Percentiles rank a stretch among this genome's conserved stretches.
These are phyloP conservation scores for Carcina quercana DNA, from an alignment of 2,888 invertebrate species.

Conservation along the genomic window DNA sequence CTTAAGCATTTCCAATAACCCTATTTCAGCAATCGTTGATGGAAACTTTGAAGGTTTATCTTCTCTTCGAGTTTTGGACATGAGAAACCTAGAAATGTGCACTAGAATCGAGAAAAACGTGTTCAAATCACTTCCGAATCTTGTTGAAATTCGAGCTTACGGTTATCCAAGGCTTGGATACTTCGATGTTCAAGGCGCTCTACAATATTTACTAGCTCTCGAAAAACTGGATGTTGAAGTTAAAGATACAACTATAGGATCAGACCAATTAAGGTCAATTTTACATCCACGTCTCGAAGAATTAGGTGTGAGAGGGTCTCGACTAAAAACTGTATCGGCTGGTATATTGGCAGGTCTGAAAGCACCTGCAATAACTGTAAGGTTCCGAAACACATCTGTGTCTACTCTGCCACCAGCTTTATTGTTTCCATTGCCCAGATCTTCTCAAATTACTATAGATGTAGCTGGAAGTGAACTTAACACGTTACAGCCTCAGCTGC, in stretches of 20 bases:
- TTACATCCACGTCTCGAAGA: constrained; percentile 85
- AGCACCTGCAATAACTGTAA: constrained; percentile 80
- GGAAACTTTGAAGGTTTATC: constrained; percentile 84
- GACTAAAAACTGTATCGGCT: constrained; percentile 85
- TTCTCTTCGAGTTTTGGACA: constrained; percentile 77
- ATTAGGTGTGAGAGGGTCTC: constrained; percentile 82
- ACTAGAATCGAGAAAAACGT: constrained; percentile 88
- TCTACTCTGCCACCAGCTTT: constrained; percentile 85
- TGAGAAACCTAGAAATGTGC: constrained; percentile 80
- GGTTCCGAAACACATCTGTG: constrained; percentile 87
- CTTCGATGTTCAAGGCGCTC: constrained; percentile 88
- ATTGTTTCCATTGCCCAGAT: constrained; percentile 90
- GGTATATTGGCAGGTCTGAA: constrained; percentile 89
- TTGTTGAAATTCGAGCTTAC: constrained; percentile 81
- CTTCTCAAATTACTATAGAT: constrained; percentile 85
- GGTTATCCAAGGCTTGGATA: constrained; percentile 88
- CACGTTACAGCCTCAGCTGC: constrained; percentile 84
- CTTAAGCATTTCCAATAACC: constrained; percentile 89
- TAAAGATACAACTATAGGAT: constrained; percentile 86
- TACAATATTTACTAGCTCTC: constrained; percentile 83
- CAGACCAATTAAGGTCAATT: constrained; percentile 86
- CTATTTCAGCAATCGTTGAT: constrained; percentile 83
- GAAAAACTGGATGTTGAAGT: constrained; percentile 89
- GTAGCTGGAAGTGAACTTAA: constrained; percentile 85
- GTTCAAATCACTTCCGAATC: constrained; percentile 81